Evolutionary conservation across 2,888 invertebrate genomes (phyloP).

Genomic region (Dascillus cervinus): DNA sequence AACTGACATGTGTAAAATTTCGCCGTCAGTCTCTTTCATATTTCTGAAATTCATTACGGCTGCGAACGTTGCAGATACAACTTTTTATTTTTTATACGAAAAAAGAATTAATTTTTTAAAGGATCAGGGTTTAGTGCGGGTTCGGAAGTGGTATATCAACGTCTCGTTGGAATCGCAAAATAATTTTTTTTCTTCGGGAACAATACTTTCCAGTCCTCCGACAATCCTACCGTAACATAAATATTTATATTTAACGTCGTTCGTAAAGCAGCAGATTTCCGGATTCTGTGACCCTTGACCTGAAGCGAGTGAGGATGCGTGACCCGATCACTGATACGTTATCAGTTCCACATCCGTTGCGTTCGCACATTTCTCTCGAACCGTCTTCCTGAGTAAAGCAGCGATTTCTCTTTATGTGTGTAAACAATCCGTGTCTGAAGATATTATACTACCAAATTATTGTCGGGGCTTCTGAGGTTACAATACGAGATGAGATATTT

Average conservation of each 20-base stretch:
- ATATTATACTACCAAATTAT: constrained; percentile 30
- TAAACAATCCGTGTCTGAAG: constrained; percentile 25
- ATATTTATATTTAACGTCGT: constrained; percentile 7
- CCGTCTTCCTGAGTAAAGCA: constrained; percentile 7
- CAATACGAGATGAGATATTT: constrained; percentile 8
- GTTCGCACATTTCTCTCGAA: constrained; percentile 8
- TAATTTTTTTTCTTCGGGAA: too few relatives aligned
- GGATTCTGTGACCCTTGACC: constrained; percentile 12
- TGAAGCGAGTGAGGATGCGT: constrained; percentile 8
- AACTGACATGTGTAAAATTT: too few relatives aligned
- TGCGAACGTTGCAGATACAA: too few relatives aligned
- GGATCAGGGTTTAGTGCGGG: too few relatives aligned
- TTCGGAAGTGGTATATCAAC: too few relatives aligned
- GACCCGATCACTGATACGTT: constrained; percentile 16
- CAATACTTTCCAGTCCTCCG: too few relatives aligned
- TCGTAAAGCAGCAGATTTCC: not conserved
- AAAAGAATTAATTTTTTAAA: too few relatives aligned
- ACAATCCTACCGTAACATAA: constrained; percentile 8
- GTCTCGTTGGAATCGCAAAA: too few relatives aligned
- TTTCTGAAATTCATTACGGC: too few relatives aligned
- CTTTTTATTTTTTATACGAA: too few relatives aligned
- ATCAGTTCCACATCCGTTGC: constrained; percentile 12
- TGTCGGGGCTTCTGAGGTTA: constrained; percentile 13
- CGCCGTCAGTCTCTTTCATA: too few relatives aligned
- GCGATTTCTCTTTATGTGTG: constrained; percentile 12